A percentile compares a stretch with the other conserved stretches of the same genome.
Evolutionary conservation across 2,113 vertebrate species (phyloP).

Genomic region (Dolichotis patagonum): DNA sequence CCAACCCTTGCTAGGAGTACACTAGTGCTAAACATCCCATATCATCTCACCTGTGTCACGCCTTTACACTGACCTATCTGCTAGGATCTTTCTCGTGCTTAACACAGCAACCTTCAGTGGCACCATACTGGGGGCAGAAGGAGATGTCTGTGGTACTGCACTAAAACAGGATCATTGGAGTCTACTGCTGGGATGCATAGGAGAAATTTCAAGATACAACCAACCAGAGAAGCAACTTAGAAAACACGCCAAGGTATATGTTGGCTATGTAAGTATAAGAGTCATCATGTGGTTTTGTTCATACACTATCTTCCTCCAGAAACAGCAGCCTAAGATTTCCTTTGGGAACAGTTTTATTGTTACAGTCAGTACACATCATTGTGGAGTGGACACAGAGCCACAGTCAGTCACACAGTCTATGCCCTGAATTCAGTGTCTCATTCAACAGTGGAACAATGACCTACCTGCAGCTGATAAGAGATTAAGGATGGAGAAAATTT

Average conservation of each 20-base stretch:
- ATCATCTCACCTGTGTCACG: neutral
- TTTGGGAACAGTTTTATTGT: neutral
- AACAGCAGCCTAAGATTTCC: neutral
- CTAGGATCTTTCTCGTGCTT: neutral
- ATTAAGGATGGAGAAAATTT: neutral
- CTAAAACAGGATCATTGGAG: neutral
- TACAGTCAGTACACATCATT: neutral
- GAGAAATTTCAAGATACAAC: neutral
- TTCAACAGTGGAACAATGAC: neutral
- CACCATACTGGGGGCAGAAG: neutral
- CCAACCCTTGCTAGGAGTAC: neutral
- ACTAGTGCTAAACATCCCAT: neutral
- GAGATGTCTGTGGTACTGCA: accelerated
- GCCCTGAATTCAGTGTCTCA: neutral
- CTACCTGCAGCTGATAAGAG: neutral
- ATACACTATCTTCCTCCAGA: neutral
- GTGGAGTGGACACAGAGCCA: neutral
- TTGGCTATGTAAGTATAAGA: accelerated
- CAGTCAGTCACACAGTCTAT: too few species aligned
- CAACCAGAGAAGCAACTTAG: neutral
- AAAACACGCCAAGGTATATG: neutral
- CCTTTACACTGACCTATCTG: neutral
- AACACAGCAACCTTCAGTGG: neutral
- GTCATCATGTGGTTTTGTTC: neutral
- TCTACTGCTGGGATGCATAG: neutral